phyloP scores from a whole-genome alignment of 1,140 invertebrate species.

The Eumeta japonica region DNA sequence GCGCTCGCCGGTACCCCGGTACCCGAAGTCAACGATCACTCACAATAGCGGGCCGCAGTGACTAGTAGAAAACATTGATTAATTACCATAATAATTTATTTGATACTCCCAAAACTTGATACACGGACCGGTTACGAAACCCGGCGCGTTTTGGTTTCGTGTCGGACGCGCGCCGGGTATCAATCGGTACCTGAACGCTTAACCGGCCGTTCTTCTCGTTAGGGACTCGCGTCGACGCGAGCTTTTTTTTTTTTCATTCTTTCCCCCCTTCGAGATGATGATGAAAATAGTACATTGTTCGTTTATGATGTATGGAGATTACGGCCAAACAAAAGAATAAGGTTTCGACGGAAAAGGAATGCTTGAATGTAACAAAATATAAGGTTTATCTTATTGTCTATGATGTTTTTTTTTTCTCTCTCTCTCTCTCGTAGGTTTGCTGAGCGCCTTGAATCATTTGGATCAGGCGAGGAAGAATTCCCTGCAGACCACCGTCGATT shows the following conservation, averaged over 20 bases:
- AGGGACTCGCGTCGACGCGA: conserved; percentile 26
- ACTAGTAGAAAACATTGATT: conserved; percentile 58
- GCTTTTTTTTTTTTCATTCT: conserved; percentile 34
- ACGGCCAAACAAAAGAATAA: conserved; percentile 54
- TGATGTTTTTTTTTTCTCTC: conserved; percentile 21
- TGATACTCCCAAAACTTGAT: conserved; percentile 56
- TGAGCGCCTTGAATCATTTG: conserved; percentile 57
- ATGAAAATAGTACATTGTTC: conserved; percentile 52
- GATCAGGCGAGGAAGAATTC: conserved; percentile 51
- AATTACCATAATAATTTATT: conserved; percentile 59
- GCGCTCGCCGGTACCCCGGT: conserved; percentile 19
- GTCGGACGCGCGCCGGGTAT: too few species aligned
- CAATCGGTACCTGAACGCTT: too few species aligned
- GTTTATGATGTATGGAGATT: conserved; percentile 50
- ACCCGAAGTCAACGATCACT: conserved; percentile 44
- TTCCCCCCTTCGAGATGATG: conserved; percentile 39
- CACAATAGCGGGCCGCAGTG: conserved; percentile 47
- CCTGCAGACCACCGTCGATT: conserved; percentile 62
- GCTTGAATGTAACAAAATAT: conserved; percentile 42
- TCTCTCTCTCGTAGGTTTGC: conserved; percentile 50
- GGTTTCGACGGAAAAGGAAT: conserved; percentile 43
- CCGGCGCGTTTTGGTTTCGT: conserved; percentile 37
- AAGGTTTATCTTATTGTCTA: conserved; percentile 32
- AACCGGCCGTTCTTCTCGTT: conserved; percentile 38
- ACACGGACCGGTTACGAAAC: conserved; percentile 43